Evolutionary conservation across 2,113 vertebrate species (phyloP).

Genomic region (Solea senegalensis): DNA sequence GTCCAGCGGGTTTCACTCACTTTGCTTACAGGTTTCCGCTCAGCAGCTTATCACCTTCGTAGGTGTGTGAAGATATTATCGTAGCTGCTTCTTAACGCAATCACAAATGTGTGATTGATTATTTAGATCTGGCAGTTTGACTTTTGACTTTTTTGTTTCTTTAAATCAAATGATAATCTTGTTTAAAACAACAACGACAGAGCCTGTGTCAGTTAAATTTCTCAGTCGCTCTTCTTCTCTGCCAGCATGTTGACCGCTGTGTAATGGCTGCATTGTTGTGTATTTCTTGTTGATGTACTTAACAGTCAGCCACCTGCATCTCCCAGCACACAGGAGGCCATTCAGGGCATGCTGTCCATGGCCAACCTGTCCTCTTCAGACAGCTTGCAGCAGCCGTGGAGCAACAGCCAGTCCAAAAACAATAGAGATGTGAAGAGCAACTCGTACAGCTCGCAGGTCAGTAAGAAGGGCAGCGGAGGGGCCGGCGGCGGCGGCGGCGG

Average conservation of each 20-base stretch:
- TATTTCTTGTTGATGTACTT: conserved; percentile 80
- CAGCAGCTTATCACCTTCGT: conserved; percentile 56
- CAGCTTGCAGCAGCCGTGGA: conserved; percentile 91
- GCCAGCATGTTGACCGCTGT: conserved; percentile 56
- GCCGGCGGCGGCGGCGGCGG: conserved; percentile 27
- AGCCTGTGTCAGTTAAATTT: conserved; percentile 10
- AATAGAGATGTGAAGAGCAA: conserved; percentile 86
- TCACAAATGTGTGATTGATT: neutral
- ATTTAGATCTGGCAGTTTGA: conserved; percentile 11
- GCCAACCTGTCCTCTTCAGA: conserved; percentile 97
- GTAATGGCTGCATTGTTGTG: conserved; percentile 79
- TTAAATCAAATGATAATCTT: conserved; percentile 2
- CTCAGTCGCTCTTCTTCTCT: conserved; percentile 51
- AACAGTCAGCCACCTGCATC: conserved; percentile 97
- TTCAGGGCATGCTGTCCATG: conserved; percentile 99
- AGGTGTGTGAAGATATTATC: conserved; percentile 37
- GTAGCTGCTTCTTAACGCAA: conserved; percentile 35
- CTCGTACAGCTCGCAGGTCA: conserved; percentile 80
- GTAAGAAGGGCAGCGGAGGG: conserved; percentile 82
- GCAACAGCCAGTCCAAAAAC: conserved; percentile 85
- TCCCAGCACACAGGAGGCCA: conserved; percentile 99
- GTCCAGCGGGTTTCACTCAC: conserved; percentile 46
- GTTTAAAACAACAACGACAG: conserved; percentile 6
- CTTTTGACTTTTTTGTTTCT: neutral
- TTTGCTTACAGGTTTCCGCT: conserved; percentile 38